Evolutionary conservation across 2,888 invertebrate species (phyloP), one percentile per base, ranked within the genome.

Genomic region (Automeris io): DNA sequence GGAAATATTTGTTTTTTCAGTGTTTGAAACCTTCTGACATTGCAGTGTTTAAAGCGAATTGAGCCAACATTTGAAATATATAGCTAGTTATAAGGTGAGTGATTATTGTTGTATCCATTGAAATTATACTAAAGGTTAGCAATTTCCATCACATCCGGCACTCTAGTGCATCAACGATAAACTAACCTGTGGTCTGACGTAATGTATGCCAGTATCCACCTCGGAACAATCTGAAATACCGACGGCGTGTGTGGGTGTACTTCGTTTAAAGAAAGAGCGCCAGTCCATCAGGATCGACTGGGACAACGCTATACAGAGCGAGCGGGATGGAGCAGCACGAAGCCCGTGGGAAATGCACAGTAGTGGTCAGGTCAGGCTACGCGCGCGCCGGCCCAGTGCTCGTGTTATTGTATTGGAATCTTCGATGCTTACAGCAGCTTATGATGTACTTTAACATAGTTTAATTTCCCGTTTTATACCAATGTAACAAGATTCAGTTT

Each of bases 321-420:
- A 86, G 48, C 47, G 60, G 64, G 51, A 59, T 55, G 47, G 67
- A 51, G 44, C 50, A 65, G 59, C 63, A 69, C 69, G 70, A 73
- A 76, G 77, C 78, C 80, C 87, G 87, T 87, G 87, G 87, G 87
- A 87, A 87, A 81, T 87, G 87, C 85, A 87, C 87, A 87, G 87
- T 85, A 87, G 87, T 86, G 86, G 86, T 82, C 86, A 81, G 85
- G 83, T 76, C 79, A 77, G 80, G 74, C 70, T 70, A 80, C 81
- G 83, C 82, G 85, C 83, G 83, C 87, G 86, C 82, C 82, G 79
- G 78, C 83, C 86, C 85, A 79, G 74, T 82, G 85, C 83, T 82
- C 82, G 82, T 82, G 83, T 83, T 85, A 85, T 85, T 83, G 85
- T 81, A 79, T 77, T 75, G 73, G 70, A 73, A 73, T 73, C 80